phyloP scores from a whole-genome alignment of 37 sponge, comb jelly and placozoan genomes.

The Ianthella basta region DNA sequence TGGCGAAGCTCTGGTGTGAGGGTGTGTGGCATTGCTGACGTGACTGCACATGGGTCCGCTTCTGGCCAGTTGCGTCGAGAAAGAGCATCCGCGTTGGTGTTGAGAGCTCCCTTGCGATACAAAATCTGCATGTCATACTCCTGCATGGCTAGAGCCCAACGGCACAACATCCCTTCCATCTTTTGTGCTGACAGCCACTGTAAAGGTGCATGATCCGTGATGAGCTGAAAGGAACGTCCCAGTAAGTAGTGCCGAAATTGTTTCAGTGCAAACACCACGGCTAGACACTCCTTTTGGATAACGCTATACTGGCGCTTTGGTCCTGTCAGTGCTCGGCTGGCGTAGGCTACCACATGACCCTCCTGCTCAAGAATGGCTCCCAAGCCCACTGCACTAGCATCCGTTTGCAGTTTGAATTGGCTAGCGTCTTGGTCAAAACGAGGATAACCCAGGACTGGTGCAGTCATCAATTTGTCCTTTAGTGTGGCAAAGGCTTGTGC shows the following conservation, averaged over 20 bases:
- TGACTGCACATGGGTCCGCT: too few species aligned
- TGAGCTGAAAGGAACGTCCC: neutral
- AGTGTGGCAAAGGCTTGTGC: neutral
- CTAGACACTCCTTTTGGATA: neutral
- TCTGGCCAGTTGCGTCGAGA: neutral
- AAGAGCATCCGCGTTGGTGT: conserved; percentile 2
- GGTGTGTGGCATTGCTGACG: too few species aligned
- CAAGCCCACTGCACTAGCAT: neutral
- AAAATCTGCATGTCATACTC: neutral
- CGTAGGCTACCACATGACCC: neutral
- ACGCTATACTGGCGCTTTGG: neutral
- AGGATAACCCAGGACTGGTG: neutral
- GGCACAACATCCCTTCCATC: conserved; percentile 17
- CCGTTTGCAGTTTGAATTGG: neutral
- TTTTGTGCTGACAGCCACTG: neutral
- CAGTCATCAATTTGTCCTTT: neutral
- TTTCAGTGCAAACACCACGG: neutral
- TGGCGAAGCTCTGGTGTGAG: neutral
- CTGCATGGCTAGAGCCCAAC: conserved; percentile 20
- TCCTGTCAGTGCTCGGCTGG: neutral
- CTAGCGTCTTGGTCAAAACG: neutral
- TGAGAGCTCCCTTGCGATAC: neutral
- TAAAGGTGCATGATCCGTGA: neutral
- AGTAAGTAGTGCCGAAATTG: conserved; percentile 1
- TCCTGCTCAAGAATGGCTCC: neutral